Evolutionary conservation across 2,797 vertebrate species (phyloP), one percentile per base, ranked within the genome.

Genomic region (Acanthiza pusilla): DNA sequence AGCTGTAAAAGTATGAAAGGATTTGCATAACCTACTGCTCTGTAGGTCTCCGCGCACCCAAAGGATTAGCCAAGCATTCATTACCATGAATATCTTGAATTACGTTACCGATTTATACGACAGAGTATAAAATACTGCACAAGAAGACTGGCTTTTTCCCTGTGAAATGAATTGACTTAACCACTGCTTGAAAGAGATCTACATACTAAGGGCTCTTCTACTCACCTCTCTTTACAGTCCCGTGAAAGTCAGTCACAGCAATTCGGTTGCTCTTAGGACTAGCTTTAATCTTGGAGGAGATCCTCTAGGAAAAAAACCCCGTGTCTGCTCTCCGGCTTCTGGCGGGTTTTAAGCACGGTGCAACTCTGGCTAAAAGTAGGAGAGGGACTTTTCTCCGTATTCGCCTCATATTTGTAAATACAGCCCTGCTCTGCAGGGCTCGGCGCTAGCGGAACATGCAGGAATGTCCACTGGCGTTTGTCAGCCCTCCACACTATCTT

Each of bases 401-500:
- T 96, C 97, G 97, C 96, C 91, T 96, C 94, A 83, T 57, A 96
- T 96, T 80, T 97, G 97, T 96, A 96, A 98, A 98, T 96, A 91
- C 25, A 97, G 97, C 97, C 97, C 95, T 36, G 97, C 89, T 97
- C 97, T 96, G 97, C 91, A 83, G 70, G 88, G 86, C 93, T 94
- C 81, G 60, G 92, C 74, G 94, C 97, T 98, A 97, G 78, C 63
- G 55, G 97, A 97, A 98, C 97, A 96, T 96, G 97, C 97, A 98
- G 97, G 97, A 98, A 98, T 98, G 98, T 98, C 98, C 98, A 98
- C 98, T 96, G 98, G 98, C 98, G 98, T 98, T 98, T 98, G 98
- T 98, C 98, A 98, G 98, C 97, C 98, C 98, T 97, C 97, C 97
- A 97, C 98, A 96, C 98, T 98, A 97, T 98, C 98, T 98, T 98